Conservation (phyloP, 2,888 invertebrate genomes). For the Dasysyrphus albostriatus region DNA sequence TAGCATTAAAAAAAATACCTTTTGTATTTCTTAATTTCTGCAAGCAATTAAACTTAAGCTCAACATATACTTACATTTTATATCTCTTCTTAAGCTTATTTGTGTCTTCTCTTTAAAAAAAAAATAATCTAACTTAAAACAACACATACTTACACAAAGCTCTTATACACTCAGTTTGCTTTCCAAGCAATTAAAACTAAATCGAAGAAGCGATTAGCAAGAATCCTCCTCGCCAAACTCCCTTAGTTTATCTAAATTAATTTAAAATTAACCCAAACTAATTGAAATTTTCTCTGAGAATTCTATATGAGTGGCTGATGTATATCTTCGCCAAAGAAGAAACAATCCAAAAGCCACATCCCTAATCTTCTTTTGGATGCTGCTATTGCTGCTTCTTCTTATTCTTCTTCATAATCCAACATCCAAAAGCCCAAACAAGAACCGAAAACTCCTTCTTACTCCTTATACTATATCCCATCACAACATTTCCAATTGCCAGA, state of each 20-base stretch:
- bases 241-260: slow-evolving; percentile 70
- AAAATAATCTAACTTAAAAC: neutral
- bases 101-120: neutral
- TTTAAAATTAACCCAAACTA: slow-evolving; percentile 74
- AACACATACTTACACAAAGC: slow-evolving; percentile 19
- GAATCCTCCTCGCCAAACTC: slow-evolving; percentile 64
- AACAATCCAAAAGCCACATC: slow-evolving; percentile 67
- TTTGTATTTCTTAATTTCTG: too few species aligned
- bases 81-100: neutral
- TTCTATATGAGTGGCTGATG: neutral
- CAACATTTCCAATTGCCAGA: slow-evolving; percentile 62
- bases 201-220: slow-evolving; percentile 71
- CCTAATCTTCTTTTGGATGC: slow-evolving; percentile 51
- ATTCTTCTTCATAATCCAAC: slow-evolving; percentile 7
- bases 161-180: slow-evolving; percentile 29
- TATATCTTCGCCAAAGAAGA: slow-evolving; percentile 37
- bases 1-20: too few species aligned
- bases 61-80: neutral
- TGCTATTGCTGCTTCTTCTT: neutral
- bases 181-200: slow-evolving; percentile 65
- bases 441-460: neutral
- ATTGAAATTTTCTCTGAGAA: slow-evolving; percentile 65
- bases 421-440: slow-evolving; percentile 21
- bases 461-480: slow-evolving; percentile 2
- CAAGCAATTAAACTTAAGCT: too few species aligned